Percentiles rank a stretch among this genome's conserved stretches.
Evolutionary conservation across 1,140 invertebrate species (phyloP).

Genomic region (Pachyrhynchus sulphureomaculatus): DNA sequence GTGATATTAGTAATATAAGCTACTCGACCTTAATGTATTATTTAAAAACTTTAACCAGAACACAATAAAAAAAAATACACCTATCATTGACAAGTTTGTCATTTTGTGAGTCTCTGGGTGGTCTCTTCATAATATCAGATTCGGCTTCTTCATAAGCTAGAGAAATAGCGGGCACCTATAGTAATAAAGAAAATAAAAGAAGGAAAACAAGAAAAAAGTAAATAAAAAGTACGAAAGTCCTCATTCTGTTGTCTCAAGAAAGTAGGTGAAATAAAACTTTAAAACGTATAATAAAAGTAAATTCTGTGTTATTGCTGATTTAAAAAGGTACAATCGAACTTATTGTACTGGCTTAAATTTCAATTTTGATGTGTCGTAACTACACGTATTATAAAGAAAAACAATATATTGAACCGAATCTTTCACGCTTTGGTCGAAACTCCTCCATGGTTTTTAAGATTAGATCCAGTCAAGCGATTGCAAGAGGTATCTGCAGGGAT

Average conservation of each 20-base stretch:
- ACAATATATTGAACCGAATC: no score
- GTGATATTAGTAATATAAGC: not conserved
- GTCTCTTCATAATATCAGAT: conserved; percentile 99
- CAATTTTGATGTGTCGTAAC: no score
- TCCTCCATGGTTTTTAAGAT: no score
- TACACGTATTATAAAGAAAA: no score
- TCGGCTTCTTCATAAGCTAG: conserved; percentile 99
- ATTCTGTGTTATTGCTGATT: no score
- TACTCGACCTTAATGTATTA: conserved; percentile 1
- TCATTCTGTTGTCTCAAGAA: not conserved
- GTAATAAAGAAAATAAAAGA: conserved; percentile 35
- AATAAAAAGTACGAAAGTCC: not conserved
- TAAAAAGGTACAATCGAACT: no score
- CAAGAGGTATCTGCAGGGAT: no score
- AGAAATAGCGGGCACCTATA: conserved; percentile 99
- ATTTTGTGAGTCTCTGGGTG: conserved; percentile 91
- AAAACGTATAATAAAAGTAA: no score
- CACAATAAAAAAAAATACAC: conserved; percentile 55
- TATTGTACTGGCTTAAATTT: no score
- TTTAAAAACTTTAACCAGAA: conserved; percentile 23
- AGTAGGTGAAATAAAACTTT: no score
- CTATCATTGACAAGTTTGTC: conserved; percentile 99
- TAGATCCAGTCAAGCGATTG: no score
- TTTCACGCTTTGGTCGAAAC: no score
- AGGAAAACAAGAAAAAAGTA: conserved; percentile 17